Conservation (phyloP, 2,888 invertebrate species). For the Watsonalla cultraria region DNA sequence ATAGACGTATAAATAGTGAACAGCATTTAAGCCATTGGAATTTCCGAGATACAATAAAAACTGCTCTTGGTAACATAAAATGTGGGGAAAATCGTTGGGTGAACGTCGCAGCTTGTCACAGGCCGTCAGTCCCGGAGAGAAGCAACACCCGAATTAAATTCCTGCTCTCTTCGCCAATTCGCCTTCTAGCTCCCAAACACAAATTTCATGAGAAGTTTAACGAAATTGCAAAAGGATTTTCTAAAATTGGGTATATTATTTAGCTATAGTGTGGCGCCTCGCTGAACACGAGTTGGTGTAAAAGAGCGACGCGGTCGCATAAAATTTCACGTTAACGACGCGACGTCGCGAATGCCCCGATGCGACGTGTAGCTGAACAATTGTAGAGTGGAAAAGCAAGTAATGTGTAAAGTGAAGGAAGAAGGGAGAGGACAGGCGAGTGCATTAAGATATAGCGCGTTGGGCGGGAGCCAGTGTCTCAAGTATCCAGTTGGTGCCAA, state of each 20-base stretch:
- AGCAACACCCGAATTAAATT: slow-evolving; percentile 72
- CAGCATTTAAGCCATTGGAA: slow-evolving; percentile 15
- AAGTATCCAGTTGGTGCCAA: slow-evolving; percentile 65
- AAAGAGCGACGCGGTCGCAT: slow-evolving; percentile 23
- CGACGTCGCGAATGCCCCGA: slow-evolving; percentile 20
- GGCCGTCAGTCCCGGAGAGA: slow-evolving; percentile 53
- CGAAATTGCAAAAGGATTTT: slow-evolving; percentile 39
- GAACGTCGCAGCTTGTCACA: slow-evolving; percentile 56
- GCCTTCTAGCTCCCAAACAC: slow-evolving; percentile 32
- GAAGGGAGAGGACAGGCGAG: slow-evolving; percentile 60
- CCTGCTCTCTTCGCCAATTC: slow-evolving; percentile 48
- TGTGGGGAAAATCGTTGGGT: slow-evolving; percentile 48
- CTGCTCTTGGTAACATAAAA: slow-evolving; percentile 42
- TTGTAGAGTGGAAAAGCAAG: slow-evolving; percentile 57
- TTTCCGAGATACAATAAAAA: slow-evolving; percentile 43
- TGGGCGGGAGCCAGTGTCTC: slow-evolving; percentile 71
- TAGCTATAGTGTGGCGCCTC: slow-evolving; percentile 24
- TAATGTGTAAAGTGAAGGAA: slow-evolving; percentile 55
- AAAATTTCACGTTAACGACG: slow-evolving; percentile 44
- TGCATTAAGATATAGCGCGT: slow-evolving; percentile 72
- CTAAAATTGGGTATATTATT: slow-evolving; percentile 44
- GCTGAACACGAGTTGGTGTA: slow-evolving; percentile 10
- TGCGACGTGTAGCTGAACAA: slow-evolving; percentile 48
- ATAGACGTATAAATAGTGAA: neutral
- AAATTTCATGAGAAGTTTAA: slow-evolving; percentile 44